These are phyloP conservation scores for Listronotus oregonensis DNA, from an alignment of 1,140 invertebrate genomes.

Conservation along the genomic window DNA sequence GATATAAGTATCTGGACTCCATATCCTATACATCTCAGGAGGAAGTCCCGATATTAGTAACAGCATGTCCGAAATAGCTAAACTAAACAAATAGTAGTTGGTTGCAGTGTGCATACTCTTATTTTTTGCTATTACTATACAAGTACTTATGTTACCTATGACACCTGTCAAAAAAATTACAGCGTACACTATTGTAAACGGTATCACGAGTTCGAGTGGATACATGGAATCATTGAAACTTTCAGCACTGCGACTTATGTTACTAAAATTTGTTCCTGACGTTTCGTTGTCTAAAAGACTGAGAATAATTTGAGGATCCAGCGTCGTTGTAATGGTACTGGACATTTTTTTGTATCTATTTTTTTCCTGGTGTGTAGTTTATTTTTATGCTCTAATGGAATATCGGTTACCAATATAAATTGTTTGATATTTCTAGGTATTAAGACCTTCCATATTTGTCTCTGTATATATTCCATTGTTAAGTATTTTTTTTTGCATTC, in stretches of 20 bases:
- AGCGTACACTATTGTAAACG: slow-evolving; percentile 72
- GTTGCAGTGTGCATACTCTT: slow-evolving; percentile 83
- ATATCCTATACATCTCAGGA: slow-evolving; percentile 79
- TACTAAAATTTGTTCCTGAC: too few species aligned
- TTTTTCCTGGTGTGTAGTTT: too few species aligned
- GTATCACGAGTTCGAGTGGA: slow-evolving; percentile 57
- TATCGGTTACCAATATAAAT: too few species aligned
- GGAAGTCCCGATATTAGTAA: slow-evolving; percentile 76
- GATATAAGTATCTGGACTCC: slow-evolving; percentile 71
- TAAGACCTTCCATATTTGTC: too few species aligned
- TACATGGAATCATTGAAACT: slow-evolving; percentile 28
- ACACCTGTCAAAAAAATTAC: slow-evolving; percentile 82
- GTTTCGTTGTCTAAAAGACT: too few species aligned
- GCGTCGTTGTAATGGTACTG: too few species aligned
- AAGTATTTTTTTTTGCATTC: too few species aligned
- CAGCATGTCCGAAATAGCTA: slow-evolving; percentile 88
- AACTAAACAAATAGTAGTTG: slow-evolving; percentile 85
- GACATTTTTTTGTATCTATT: too few species aligned
- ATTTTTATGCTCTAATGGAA: too few species aligned
- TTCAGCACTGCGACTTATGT: background rate
- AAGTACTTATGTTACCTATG: slow-evolving; percentile 83
- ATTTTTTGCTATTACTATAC: slow-evolving; percentile 81
- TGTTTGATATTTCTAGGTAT: too few species aligned
- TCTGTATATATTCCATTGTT: too few species aligned
- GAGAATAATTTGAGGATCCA: too few species aligned